Base-by-base conservation (phyloP, 1,140 invertebrate species). In the Probaryconus sp. region DNA sequence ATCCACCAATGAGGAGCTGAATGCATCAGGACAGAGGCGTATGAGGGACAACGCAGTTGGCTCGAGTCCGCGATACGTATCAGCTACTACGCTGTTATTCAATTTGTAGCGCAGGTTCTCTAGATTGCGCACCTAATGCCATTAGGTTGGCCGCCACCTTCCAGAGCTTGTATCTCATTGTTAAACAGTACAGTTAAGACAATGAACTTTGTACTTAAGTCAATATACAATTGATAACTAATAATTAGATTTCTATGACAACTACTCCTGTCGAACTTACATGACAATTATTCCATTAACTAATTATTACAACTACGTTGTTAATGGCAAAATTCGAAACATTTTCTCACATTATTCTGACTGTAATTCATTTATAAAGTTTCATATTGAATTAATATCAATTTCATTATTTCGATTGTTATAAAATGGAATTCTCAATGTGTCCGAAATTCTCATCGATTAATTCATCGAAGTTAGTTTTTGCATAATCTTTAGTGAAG, bases 101-200 rank as follows among this genome's bases (percentile, higher is more conserved):
- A 83, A 85, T 85, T 84, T 83, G 68, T 77, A 78, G 74, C 69
- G 47, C 75, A 74, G 79, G 77, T 77, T 74, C 71, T 81, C 78
- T 85, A 82, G 83, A 83, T 85, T 84, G 82, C 81, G 79, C 80
- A 79, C 79, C 79, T 85, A 84, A 84, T 82, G 65, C 71, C 74
- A 80, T 85, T 84, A 84, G 73, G 64, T 56, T 56, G 47, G 47
- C 64, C 77, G 75, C 56, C 76, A 81, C 74, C 73, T 81, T 77
- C 58, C 17, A 40, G 42, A 33, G 42, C 60, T 71, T 76, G 61
- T 65, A 58, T 71, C 37, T 71, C 64, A 38, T 21, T 50, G 51
- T 73, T 65, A 58, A 47, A 40, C 42, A 53, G 37, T 40, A 47
- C 24, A 53, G 31, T 68, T 58, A 53, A 73, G 58, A 61, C 75